Percentiles rank a stretch among this genome's conserved stretches.
Conservation (phyloP, 2,113 vertebrate genomes). For the Passer montanus region DNA sequence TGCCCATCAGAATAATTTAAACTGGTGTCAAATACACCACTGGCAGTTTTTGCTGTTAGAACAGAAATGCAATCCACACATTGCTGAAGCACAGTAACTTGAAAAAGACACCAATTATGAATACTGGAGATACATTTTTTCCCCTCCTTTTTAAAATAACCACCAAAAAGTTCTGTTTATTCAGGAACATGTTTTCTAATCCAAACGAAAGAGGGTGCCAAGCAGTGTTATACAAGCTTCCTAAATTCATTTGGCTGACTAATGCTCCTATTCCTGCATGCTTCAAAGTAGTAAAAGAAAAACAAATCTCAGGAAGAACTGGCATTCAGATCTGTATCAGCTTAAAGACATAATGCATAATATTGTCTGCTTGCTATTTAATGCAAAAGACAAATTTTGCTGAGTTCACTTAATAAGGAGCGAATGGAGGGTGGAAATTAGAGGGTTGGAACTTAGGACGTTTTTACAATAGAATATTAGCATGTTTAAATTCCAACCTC, state of each 20-base stretch:
- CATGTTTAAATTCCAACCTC: background rate
- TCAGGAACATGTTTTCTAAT: constrained; percentile 4
- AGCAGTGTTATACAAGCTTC: constrained; percentile 62
- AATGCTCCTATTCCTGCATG: constrained; percentile 39
- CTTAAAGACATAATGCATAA: constrained; percentile 19
- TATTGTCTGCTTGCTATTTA: constrained; percentile 19
- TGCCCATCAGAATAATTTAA: background rate
- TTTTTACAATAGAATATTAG: background rate
- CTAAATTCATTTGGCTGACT: constrained; percentile 60
- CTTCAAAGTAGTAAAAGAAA: constrained; percentile 34
- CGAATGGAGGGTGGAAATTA: constrained; percentile 21
- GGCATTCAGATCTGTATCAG: constrained; percentile 31
- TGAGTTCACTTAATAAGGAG: constrained; percentile 12
- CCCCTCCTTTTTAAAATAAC: background rate
- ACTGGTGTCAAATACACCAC: background rate
- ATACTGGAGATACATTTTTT: background rate
- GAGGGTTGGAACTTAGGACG: background rate
- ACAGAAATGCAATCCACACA: background rate
- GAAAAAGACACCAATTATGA: background rate
- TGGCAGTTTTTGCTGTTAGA: background rate
- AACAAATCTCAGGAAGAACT: constrained; percentile 25
- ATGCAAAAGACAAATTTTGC: constrained; percentile 19
- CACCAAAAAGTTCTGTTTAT: constrained; percentile 18
- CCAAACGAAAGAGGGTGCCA: background rate
- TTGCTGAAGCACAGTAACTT: background rate